phyloP scores from a whole-genome alignment of 2,113 vertebrate species.

The Lagenorhynchus albirostris region DNA sequence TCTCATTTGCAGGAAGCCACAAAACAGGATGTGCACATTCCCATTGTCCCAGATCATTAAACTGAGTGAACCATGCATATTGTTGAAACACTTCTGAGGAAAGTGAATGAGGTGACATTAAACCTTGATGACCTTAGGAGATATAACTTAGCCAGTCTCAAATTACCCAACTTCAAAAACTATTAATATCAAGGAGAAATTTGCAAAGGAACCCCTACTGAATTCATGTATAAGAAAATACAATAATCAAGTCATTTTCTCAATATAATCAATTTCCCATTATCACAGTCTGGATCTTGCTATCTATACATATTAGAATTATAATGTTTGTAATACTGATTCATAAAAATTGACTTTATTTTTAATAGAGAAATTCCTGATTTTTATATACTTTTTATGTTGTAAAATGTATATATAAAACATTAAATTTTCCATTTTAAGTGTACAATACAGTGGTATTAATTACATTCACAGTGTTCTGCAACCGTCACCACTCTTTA shows the following conservation, averaged over 20 bases:
- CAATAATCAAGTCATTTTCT: neutral
- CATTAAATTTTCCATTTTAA: neutral
- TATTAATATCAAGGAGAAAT: neutral
- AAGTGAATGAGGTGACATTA: neutral
- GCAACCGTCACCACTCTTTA: neutral
- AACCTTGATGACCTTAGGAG: conserved; percentile 8
- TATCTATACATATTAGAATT: neutral
- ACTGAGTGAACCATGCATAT: neutral
- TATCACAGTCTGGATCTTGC: neutral
- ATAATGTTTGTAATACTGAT: neutral
- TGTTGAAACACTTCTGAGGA: neutral
- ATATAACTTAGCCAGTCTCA: neutral
- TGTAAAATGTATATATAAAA: neutral
- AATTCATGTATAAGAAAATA: neutral
- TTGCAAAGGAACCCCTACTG: neutral
- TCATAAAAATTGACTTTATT: neutral
- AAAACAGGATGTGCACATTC: neutral
- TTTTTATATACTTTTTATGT: neutral
- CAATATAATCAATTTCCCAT: neutral
- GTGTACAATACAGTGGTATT: neutral
- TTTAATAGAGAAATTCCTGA: neutral
- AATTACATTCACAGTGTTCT: neutral
- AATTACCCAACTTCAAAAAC: neutral
- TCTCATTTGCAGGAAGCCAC: neutral
- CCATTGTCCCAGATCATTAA: conserved; percentile 27